Evolutionary conservation across 2,113 vertebrate genomes (phyloP), one percentile per base, ranked within the genome.

Genomic region (Oxygymnocypris stewartii): DNA sequence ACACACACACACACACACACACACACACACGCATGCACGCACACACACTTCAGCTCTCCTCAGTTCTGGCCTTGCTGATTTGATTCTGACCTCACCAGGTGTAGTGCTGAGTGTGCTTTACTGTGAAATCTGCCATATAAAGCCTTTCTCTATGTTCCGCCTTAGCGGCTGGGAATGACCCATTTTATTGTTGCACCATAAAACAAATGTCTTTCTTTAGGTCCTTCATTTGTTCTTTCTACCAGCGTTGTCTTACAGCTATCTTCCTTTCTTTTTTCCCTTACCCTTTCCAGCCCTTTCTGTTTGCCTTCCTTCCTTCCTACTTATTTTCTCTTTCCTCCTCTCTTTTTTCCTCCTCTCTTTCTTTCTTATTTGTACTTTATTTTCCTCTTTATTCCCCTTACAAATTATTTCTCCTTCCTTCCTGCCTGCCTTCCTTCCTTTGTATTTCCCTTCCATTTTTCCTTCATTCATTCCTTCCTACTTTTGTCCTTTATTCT

Each of bases 101-200:
- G 84, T 11, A 76, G 37, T 81, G 81, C 81, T 83, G 81, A 83
- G 81, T 83, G 71, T 51, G 65, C 74, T 77, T 28, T 78, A 31
- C 75, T 67, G 42, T 79, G 84, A 78, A 37, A 67, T 85, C 84
- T 67, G 37, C 47, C 23, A 51, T 51, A 79, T 79, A 69, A 49
- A 71, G 63, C 81, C 37, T 77, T 78, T 78, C 25, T 78, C 31
- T 14, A 8, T 51, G 61, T 69, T 69, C 42, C 42, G 25, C n/a
- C 25, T 82, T 69, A 23, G 44, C 49, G 37, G 81, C 65, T 49
- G 16, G 16, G 65, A 83, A 83, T 71, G 81, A 83, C 81, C 81
- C 81, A 83, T 83, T 83, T 69, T 69, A 54, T 54, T 54, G 47
- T 79, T 2, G 13, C 49, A 28, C 28, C 49, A n/a, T 79, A 14